Evolutionary conservation across 2,888 invertebrate species (phyloP).

Genomic region (Ernsta delagoae): DNA sequence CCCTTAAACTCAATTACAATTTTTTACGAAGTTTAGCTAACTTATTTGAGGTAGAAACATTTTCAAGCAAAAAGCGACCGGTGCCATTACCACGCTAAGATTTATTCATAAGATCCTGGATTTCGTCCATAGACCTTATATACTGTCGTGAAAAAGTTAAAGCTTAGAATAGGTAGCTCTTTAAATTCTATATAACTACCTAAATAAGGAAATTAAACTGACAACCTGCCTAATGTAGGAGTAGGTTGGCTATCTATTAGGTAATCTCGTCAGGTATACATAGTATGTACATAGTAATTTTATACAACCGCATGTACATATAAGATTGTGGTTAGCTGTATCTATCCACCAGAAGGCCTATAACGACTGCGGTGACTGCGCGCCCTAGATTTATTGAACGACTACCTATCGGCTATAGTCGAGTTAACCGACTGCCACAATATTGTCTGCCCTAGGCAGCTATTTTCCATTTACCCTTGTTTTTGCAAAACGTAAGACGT

Average conservation of each 20-base stretch:
- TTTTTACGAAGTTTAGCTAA: no score
- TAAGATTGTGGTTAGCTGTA: slow-evolving; percentile 17
- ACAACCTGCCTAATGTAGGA: neutral
- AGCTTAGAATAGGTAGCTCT: neutral
- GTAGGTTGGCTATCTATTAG: neutral
- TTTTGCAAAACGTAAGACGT: neutral
- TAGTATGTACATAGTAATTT: neutral
- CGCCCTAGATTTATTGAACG: slow-evolving; percentile 18
- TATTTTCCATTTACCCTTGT: slow-evolving; percentile 5
- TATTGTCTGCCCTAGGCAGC: neutral
- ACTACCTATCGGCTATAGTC: neutral
- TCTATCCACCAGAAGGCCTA: neutral
- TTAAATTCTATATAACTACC: neutral
- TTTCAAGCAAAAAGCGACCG: no score
- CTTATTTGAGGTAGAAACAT: no score
- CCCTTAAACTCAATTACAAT: no score
- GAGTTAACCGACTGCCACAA: slow-evolving; percentile 10
- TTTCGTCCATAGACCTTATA: no score
- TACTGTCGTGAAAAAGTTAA: no score
- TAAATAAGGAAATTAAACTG: neutral
- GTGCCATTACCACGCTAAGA: no score
- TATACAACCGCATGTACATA: slow-evolving; percentile 7
- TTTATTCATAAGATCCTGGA: no score
- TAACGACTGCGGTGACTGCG: neutral
- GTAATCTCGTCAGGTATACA: neutral